Base-by-base conservation (phyloP, 2,888 invertebrate genomes). In the Matsumyia berberina region DNA sequence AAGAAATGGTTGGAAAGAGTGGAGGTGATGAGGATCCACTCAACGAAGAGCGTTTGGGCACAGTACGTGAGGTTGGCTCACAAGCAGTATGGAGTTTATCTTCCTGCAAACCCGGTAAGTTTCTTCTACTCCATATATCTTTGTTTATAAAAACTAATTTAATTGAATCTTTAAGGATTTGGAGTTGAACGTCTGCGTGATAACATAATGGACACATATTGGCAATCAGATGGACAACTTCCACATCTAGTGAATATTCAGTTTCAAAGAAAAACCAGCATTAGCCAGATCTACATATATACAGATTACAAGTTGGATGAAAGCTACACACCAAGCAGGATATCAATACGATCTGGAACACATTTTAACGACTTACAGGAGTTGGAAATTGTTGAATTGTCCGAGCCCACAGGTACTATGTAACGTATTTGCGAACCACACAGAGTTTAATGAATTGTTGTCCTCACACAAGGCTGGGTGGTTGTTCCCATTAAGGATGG, bases 211-310 rank as follows among this genome's bases (percentile, higher is more conserved):
- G 99, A 99, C 88, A 98, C 98, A 2, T 99, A 99, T 91, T 99
- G 99, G 99, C 99, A 99, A 91, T 99, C 99, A 0, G 99, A 99
- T 92, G 99, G 99, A 0, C 99, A 99, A 88, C 94, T 99, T 85
- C 99, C 99, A 2, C 99, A 99, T 92, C 93, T 99, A 86, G 98
- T 99, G 0, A 99, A 99, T 90, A 97, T 99, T 86, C 98, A 99
- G 89, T 99, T 99, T 90, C 95, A 97, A 89, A 94, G 96, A 86
- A 99, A 99, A 92, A 99, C 98, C 0, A 97, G 97, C 86, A 96
- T 99, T 8, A 96, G 96, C 58, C 97, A 98, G 92, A 96, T 99
- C 87, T 98, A 97, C 90, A 96, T 99, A 85, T 99, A 98, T 90
- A 97, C 98, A 0, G 99, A 99, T 91, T 99, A 97, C 91, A 99